Base-by-base conservation (phyloP, 2,888 invertebrate genomes). In the Gymnoscelis rufifasciata region DNA sequence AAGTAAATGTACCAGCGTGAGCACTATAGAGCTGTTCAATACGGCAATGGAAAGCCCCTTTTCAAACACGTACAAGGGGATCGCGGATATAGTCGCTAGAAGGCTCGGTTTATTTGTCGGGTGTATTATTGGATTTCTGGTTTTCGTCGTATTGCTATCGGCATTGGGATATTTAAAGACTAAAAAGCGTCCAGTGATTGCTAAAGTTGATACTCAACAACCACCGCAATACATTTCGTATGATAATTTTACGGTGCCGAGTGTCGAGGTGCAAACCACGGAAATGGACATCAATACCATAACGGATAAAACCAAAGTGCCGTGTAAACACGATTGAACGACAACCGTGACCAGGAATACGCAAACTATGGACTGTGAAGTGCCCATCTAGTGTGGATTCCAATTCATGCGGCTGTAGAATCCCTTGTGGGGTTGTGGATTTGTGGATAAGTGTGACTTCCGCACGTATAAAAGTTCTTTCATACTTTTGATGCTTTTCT, bases 41-140 rank as follows among this genome's bases (percentile, higher is more conserved):
- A 90, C 92, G 35, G 89, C 91, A 12, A 68, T 92, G 53, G 86
- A 87, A 49, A 83, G 86, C 58, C 86, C 84, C 14, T 86, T 87
- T 51, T 91, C 92, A 10, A 92, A 92, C 64, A 91, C 93, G 13
- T 92, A 92, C 14, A 91, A 92, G 77, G 90, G 91, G 31, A 91
- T 93, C 33, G 92, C 92, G 57, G 94, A 93, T 51, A 92, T 96
- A 66, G 87, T 96, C 28, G 94, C 95, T 3, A 90, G 95, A 49
- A 90, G 96, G 57, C 88, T 96, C 45, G 95, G 96, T 23, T 90
- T 96, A 56, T 95, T 96, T 62, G 93, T 96, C 44, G 96, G 96
- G 40, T 94, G 95, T 72, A 94, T 94, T 69, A 92, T 96, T 89
- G 95, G 95, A 42, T 93, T 95, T 66, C 91, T 95, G 51, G 94